Percentiles rank a stretch among this genome's conserved stretches.
Conservation (phyloP, 2,888 invertebrate genomes). For the Lamellibrachia satsuma region DNA sequence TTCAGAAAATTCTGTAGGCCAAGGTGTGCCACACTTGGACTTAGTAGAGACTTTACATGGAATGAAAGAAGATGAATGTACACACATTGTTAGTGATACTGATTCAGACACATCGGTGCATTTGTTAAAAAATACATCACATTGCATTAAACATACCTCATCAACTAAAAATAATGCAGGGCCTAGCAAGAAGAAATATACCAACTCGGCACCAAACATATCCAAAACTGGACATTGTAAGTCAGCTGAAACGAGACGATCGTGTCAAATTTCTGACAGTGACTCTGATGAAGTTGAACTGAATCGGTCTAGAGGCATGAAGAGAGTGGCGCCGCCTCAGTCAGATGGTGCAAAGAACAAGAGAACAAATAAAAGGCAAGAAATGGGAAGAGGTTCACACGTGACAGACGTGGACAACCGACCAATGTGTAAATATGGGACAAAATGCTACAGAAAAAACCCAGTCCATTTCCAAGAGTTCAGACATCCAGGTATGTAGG, state of each 20-base stretch:
- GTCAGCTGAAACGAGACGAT: neutral
- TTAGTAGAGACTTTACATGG: neutral
- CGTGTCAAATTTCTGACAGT: neutral
- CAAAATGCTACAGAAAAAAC: constrained; percentile 40
- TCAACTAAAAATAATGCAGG: neutral
- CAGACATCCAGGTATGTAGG: constrained; percentile 26
- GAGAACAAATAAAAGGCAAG: neutral
- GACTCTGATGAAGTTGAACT: neutral
- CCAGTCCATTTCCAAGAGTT: constrained; percentile 36
- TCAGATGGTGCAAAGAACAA: neutral
- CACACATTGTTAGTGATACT: neutral
- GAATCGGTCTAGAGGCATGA: neutral
- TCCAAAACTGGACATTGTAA: neutral
- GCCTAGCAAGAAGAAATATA: neutral
- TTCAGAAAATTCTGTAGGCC: neutral
- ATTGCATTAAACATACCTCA: neutral
- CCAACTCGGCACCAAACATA: neutral
- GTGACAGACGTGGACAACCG: neutral
- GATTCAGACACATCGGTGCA: neutral
- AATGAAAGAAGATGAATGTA: neutral
- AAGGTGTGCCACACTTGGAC: neutral
- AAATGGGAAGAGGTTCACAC: neutral
- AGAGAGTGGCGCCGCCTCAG: neutral
- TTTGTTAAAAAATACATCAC: neutral
- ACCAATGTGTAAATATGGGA: constrained; percentile 36